Evolutionary conservation across 2,888 invertebrate genomes (phyloP), one percentile per base, ranked within the genome.

Genomic region (Tenthredo distinguenda): DNA sequence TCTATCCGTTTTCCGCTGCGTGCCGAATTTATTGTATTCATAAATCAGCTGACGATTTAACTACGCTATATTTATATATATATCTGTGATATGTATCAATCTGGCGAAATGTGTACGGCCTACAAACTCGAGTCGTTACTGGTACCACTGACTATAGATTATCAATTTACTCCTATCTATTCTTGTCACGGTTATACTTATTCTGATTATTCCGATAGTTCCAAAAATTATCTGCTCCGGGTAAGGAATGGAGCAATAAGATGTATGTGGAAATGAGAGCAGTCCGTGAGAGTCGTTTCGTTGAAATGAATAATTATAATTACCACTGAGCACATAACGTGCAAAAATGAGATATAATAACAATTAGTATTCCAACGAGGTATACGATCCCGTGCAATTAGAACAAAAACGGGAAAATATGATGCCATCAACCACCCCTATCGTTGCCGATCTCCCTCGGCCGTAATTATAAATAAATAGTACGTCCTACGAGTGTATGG

Each of bases 31-130:
- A 47, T 76, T 76, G 15, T 40, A 26, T 47, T 76, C 40, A 76
- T 77, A 77, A 77, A 77, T 77, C 77, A 77, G 31, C 31, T 26
- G 55, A 55, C 77, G 18, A 77, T 55, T 77, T 34, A 77, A 55
- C 77, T 77, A 77, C 18, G 18, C 50, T 21, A 18, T 50, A 55
- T 55, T 18, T 71, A 37, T 26, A 9, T 15, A 2, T 50, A 26
- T 43, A 26, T 10, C 21, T 31, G 9, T 15, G n/a, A 47, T 77
- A 34, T 21, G 34, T 77, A 77, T 77, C 77, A 77, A 77, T 55
- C 34, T 18, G 34, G 55, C 34, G 21, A 31, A 55, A 18, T 21
- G 50, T 26, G 50, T 21, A 55, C 12, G 26, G 12, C 3, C 3
- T 26, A 31, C 47, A 9, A 77, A 31, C 55, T 55, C 26, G 6